These are phyloP conservation scores for Coracias cyanogaster DNA, from an alignment of 2,797 vertebrate species.

Conservation along the genomic window DNA sequence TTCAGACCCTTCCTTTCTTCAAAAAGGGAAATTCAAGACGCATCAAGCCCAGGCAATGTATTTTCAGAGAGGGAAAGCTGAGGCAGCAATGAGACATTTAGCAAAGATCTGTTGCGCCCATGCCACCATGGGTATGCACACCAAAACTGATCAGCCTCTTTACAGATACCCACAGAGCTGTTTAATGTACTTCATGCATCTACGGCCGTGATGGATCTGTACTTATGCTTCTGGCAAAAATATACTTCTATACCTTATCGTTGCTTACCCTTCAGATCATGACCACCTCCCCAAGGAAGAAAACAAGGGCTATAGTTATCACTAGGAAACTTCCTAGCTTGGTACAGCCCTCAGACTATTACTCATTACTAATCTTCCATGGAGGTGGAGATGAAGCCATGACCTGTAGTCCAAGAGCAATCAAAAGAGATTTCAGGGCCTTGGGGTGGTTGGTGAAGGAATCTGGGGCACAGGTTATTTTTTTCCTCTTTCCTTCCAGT, in stretches of 20 bases:
- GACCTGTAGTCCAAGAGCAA: not conserved
- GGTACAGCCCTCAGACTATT: no score
- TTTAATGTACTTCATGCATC: not conserved
- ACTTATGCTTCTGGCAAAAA: not conserved
- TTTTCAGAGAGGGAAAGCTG: not conserved
- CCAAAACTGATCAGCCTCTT: not conserved
- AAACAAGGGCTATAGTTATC: no score
- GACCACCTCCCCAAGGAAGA: no score
- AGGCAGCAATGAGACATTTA: not conserved
- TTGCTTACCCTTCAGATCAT: no score
- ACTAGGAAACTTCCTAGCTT: no score
- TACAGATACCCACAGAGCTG: not conserved
- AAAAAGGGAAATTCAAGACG: not conserved
- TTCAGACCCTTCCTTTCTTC: not conserved
- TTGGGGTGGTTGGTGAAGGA: not conserved
- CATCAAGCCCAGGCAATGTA: not conserved
- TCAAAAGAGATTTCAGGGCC: not conserved
- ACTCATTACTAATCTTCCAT: no score
- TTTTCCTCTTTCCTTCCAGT: not conserved
- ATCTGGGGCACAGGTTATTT: not conserved
- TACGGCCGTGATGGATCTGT: not conserved
- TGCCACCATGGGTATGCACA: not conserved
- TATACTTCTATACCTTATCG: not conserved
- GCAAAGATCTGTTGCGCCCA: not conserved
- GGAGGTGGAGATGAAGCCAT: no score